Conservation (phyloP, 2,113 vertebrate genomes). For the Notechis scutatus region DNA sequence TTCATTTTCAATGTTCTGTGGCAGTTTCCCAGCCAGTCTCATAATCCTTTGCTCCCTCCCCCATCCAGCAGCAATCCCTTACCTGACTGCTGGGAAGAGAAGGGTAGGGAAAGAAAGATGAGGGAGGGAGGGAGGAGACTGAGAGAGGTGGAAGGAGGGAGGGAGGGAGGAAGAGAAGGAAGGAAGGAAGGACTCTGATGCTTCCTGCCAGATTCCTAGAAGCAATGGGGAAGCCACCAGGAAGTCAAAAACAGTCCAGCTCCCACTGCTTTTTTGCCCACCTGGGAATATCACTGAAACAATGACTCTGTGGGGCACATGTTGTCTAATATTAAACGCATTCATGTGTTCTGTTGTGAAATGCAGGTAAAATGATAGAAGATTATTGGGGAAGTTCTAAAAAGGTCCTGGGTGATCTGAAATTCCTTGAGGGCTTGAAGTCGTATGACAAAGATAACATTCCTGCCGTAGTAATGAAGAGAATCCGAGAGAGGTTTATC, state of each 20-base stretch:
- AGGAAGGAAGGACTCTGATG: not conserved
- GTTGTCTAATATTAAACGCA: not conserved
- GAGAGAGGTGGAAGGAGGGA: too few species aligned
- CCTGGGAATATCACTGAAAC: not conserved
- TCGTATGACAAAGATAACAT: slow-evolving; percentile 87
- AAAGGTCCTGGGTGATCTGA: slow-evolving; percentile 86
- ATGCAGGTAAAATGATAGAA: slow-evolving; percentile 89
- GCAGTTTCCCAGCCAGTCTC: not conserved
- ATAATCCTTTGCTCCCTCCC: not conserved
- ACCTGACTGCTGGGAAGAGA: not conserved
- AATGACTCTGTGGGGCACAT: not conserved
- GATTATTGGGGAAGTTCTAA: slow-evolving; percentile 89
- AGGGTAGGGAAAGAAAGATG: not conserved
- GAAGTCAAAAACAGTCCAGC: not conserved
- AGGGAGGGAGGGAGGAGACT: not conserved
- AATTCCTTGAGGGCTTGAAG: slow-evolving; percentile 88
- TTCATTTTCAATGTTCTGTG: not conserved
- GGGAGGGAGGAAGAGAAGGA: not conserved
- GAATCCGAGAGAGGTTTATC: slow-evolving; percentile 85
- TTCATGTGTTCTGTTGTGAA: slow-evolving; percentile 23
- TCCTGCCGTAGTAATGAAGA: slow-evolving; percentile 76
- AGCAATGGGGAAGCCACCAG: not conserved
- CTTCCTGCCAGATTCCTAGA: not conserved
- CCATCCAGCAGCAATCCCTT: not conserved
- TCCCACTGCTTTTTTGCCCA: not conserved